Conservation (phyloP, 1,140 invertebrate species). For the Bombus haemorrhoidalis region DNA sequence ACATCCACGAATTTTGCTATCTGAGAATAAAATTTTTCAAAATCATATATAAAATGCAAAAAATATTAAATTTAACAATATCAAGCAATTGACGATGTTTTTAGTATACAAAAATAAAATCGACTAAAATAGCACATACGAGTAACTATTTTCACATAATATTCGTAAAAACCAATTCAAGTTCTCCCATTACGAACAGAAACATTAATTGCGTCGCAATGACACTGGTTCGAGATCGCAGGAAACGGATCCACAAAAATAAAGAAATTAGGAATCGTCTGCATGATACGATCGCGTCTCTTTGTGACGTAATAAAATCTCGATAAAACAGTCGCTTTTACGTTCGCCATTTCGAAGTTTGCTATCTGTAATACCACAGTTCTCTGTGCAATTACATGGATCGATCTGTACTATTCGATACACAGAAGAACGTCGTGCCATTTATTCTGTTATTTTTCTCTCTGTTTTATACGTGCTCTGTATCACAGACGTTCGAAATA, state of each 20-base stretch:
- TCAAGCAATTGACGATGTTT: neutral
- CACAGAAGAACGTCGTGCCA: neutral
- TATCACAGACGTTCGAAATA: no score
- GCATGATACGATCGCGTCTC: neutral
- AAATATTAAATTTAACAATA: neutral
- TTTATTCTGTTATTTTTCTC: neutral
- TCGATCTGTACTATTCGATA: constrained; percentile 5
- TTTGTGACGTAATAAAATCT: neutral
- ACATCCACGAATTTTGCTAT: no score
- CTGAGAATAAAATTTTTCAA: neutral
- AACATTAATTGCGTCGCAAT: neutral
- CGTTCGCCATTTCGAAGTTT: neutral
- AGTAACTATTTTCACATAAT: neutral
- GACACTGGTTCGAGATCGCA: neutral
- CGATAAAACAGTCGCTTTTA: neutral
- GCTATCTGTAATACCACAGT: neutral
- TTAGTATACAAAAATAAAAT: neutral
- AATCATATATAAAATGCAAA: neutral
- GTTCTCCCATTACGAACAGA: neutral
- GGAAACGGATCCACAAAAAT: neutral
- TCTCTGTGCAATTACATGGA: neutral
- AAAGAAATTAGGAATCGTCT: neutral
- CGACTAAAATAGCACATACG: no score
- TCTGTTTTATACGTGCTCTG: no score
- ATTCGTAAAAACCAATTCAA: neutral